Base-by-base conservation (phyloP, 1,140 invertebrate genomes). In the Steinernema feltiae region DNA sequence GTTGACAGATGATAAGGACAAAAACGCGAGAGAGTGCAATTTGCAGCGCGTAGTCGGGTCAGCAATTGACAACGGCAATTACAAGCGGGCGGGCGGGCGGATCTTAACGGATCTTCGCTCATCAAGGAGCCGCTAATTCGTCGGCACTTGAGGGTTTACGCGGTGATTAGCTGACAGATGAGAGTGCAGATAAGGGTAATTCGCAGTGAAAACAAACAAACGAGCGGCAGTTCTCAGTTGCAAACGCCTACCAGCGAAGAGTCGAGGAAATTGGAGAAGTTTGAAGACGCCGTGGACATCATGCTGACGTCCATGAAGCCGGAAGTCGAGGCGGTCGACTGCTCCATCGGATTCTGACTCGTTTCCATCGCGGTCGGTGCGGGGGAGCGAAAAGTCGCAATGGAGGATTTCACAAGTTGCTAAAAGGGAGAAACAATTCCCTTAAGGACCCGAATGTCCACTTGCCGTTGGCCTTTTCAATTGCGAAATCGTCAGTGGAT, bases 401-500 rank as follows among this genome's bases (percentile, higher is more conserved):
- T 63, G 53, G 53, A 63, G 2, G 53, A 63, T 21, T 63, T 63
- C 53, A 63, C 53, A 21, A 63, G 53, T 27, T 63, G 7, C 53
- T 63, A 27, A 63, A 63, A 27, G 12, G 7, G 53, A 63, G 12
- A 63, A 27, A 63, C 15, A 63, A 63, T 3, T 63, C 53, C 24
- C 53, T 15, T 3, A 63, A 21, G 53, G 3, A 27, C 15, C 35
- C 35, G 3, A 17, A 27, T 3, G 53, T 7, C 12, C 12, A 63
- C 53, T 63, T 63, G 53, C 53, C 53, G 53, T 63, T 27, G 53
- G 53, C 53, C 53, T 15, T 27, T 63, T 63, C 53, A 63, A 27
- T 63, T 63, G 53, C 53, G 53, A 63, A 63, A 63, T 63, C 15
- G 53, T 63, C 53, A 63, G 7, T 27, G 53, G 53, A 63, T 63